phyloP scores from a whole-genome alignment of 2,113 vertebrate genomes.

The Paratilapia polleni region DNA sequence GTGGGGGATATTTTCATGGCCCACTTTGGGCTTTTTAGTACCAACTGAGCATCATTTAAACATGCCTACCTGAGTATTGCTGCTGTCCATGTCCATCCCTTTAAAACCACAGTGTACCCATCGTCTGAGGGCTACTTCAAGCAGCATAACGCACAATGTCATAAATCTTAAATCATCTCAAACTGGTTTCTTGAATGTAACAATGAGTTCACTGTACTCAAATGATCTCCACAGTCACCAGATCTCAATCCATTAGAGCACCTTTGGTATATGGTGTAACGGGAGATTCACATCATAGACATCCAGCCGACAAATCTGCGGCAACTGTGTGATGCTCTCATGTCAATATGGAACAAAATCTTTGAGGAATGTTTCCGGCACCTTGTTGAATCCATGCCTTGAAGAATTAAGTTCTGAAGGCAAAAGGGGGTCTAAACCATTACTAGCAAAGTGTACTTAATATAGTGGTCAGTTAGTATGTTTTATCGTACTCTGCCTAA shows the following conservation, averaged over 20 bases:
- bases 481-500: not conserved
- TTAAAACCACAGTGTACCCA: not conserved
- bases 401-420: not conserved
- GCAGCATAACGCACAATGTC: not conserved
- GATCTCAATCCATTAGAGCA: not conserved
- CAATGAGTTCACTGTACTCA: not conserved
- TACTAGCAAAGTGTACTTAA: not conserved
- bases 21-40: not conserved
- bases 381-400: not conserved
- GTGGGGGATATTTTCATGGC: not conserved
- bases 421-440: not conserved
- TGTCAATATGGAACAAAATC: not conserved
- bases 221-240: not conserved
- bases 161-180: not conserved
- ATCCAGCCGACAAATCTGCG: not conserved
- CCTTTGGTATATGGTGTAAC: not conserved
- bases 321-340: not conserved
- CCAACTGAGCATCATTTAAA: not conserved
- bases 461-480: not conserved
- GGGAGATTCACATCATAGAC: not conserved
- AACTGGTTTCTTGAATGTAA: not conserved
- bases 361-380: not conserved
- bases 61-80: too few relatives aligned
- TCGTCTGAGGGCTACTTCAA: not conserved
- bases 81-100: not conserved